Base-by-base conservation (phyloP, 2,888 invertebrate species). In the Megamerina dolium region DNA sequence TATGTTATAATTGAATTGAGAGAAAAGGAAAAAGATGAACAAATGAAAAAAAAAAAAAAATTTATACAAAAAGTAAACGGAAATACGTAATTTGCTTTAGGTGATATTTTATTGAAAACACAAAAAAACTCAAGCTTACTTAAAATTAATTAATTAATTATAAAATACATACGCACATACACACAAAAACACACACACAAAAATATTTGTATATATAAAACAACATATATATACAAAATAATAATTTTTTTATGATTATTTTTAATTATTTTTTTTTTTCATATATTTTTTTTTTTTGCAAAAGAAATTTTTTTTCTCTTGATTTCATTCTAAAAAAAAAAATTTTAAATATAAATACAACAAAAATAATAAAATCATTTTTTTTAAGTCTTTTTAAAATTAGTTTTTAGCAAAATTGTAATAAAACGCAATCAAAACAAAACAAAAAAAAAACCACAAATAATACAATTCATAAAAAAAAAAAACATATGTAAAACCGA, bases 361-460 rank as follows among this genome's bases (percentile, higher is more conserved):
- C n/a, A n/a, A n/a, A n/a, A n/a, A 36, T 9, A 9, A n/a, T 21
- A 17, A 16, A 18, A 16, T 18, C 23, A 31, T 32, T 5, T 39
- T 37, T 26, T 41, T 49, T 45, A 50, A 45, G 27, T 51, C 40
- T 47, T 43, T 48, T 43, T 48, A 58, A 58, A 62, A 60, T 67
- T 69, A 68, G 66, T 64, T 66, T 58, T 65, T 69, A 68, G 68
- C 66, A 58, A 68, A 68, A 68, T 68, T 68, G 67, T 69, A 66
- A 64, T 64, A 64, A 66, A 66, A 58, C 53, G 58, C 58, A 60
- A 65, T 57, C 53, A 56, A 59, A 59, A 56, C 43, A 45, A 43
- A n/a, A n/a, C 36, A 49, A 51, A 49, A 34, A 45, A 30, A 45
- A 48, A 50, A 41, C 45, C 43, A 48, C 43, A 40, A 43, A 40